A percentile compares a stretch with the other conserved stretches of the same genome.
These are phyloP conservation scores for Prunella himalayana DNA, from an alignment of 2,113 vertebrate species.

Conservation along the genomic window DNA sequence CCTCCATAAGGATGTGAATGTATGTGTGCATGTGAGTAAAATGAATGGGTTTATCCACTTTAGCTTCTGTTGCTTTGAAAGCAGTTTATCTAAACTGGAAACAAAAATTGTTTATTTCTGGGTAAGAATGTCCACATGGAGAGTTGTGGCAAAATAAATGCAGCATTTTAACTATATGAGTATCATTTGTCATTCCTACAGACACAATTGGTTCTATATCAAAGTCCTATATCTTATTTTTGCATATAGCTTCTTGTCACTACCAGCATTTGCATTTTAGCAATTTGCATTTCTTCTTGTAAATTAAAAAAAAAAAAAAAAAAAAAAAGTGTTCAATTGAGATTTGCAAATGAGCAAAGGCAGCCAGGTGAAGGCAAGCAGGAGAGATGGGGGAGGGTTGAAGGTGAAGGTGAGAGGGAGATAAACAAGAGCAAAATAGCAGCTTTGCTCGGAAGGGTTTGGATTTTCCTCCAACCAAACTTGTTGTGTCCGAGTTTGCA, in stretches of 20 bases:
- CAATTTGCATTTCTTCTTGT: slow-evolving; percentile 60
- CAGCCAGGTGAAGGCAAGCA: slow-evolving; percentile 37
- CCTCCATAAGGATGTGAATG: neutral
- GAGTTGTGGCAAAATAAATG: neutral
- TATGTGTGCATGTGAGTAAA: neutral
- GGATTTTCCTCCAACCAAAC: neutral
- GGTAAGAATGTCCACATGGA: slow-evolving; percentile 17
- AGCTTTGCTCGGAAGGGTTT: neutral
- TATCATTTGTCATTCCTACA: slow-evolving; percentile 35
- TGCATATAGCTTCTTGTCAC: slow-evolving; percentile 41
- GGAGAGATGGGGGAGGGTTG: neutral
- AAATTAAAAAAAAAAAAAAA: slow-evolving; percentile 52
- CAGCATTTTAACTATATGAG: slow-evolving; percentile 8
- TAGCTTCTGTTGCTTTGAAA: slow-evolving; percentile 17
- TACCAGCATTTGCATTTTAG: slow-evolving; percentile 46
- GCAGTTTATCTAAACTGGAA: slow-evolving; percentile 5
- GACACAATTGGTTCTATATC: slow-evolving; percentile 35
- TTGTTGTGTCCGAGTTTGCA: neutral
- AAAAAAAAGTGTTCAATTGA: slow-evolving; percentile 15
- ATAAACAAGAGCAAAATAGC: slow-evolving; percentile 10
- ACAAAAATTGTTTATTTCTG: slow-evolving; percentile 10
- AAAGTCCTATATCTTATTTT: slow-evolving; percentile 41
- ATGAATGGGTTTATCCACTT: neutral
- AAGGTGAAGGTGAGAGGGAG: neutral
- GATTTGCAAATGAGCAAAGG: slow-evolving; percentile 45